Evolutionary conservation across 1,140 invertebrate species (phyloP), one percentile per base, ranked within the genome.

Genomic region (Notospermus geniculatus): DNA sequence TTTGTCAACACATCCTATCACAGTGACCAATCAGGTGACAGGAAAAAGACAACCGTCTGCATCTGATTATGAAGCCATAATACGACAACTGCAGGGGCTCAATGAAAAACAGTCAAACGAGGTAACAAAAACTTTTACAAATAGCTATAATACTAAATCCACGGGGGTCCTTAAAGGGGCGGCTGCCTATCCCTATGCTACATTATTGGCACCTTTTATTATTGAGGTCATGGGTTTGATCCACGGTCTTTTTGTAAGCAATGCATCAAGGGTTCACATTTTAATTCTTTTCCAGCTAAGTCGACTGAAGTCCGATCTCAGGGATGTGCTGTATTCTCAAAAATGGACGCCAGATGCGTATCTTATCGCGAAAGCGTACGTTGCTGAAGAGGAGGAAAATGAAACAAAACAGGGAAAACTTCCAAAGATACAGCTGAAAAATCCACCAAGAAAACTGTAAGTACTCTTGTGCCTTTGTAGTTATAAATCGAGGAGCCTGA

Each of bases 261-360:
- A n/a, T n/a, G n/a, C n/a, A n/a, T n/a, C n/a, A n/a, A n/a, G n/a
- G n/a, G n/a, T n/a, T n/a, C n/a, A n/a, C n/a, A n/a, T n/a, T n/a
- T n/a, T n/a, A n/a, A n/a, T n/a, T n/a, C 54, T 53, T 54, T 72
- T 70, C 43, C 66, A 80, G 79, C 63, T 80, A 54, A 73, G 74
- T 7, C 56, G 67, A 15, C 66, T 80, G 19, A 80, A 80, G 62
- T 70, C 77, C 13, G 79, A 80, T 59, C 67, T 80, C 32, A 67
- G 72, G 29, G 79, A 80, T 67, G 79, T 80, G 0, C 60, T 80
- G 15, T 80, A 80, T 58, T 80, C 79, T 11, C 79, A 80, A 57
- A 80, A 80, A 60, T 80, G 79, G 79, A 78, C 77, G 7, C 79
- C 79, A 7, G 79, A 80, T 71, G 79, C 79, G 50, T 80, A 78